A percentile compares a stretch with the other conserved stretches of the same genome.
phyloP scores from a whole-genome alignment of 2,888 invertebrate species.

The Microctonus brassicae region DNA sequence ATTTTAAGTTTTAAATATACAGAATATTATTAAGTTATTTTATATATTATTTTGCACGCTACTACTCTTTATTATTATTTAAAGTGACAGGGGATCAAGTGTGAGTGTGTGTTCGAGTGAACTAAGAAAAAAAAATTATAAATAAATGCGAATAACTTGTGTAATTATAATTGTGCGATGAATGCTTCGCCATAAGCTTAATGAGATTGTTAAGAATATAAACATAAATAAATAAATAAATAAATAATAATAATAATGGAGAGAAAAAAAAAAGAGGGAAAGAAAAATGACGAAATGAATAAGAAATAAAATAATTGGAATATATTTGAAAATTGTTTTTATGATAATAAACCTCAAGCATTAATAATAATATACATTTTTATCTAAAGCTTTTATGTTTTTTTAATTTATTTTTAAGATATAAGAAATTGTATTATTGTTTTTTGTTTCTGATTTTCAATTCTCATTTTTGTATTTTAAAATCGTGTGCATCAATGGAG shows the following conservation, averaged over 20 bases:
- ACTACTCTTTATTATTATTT: conserved; percentile 34
- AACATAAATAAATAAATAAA: no score
- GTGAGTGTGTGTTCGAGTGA: background rate
- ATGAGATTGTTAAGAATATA: conserved; percentile 39
- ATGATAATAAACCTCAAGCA: background rate
- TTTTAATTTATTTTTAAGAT: conserved; percentile 23
- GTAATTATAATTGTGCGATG: conserved; percentile 23
- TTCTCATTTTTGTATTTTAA: conserved; percentile 8
- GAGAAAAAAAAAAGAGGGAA: conserved; percentile 25
- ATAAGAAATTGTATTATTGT: background rate
- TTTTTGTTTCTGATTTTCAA: conserved; percentile 5
- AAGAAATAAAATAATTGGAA: no score
- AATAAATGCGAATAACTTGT: conserved; percentile 24
- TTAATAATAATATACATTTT: background rate
- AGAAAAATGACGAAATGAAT: background rate
- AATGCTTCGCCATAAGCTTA: conserved; percentile 34
- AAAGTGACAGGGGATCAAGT: background rate
- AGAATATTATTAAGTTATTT: conserved; percentile 39
- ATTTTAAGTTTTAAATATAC: conserved; percentile 18
- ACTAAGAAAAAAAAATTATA: background rate
- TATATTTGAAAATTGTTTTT: no score
- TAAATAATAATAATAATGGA: conserved; percentile 26
- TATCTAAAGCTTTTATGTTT: conserved; percentile 4
- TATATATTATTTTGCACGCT: conserved; percentile 14
- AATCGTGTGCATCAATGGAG: background rate